phyloP scores from a whole-genome alignment of 2,888 invertebrate species.

The Aporophyla lueneburgensis region DNA sequence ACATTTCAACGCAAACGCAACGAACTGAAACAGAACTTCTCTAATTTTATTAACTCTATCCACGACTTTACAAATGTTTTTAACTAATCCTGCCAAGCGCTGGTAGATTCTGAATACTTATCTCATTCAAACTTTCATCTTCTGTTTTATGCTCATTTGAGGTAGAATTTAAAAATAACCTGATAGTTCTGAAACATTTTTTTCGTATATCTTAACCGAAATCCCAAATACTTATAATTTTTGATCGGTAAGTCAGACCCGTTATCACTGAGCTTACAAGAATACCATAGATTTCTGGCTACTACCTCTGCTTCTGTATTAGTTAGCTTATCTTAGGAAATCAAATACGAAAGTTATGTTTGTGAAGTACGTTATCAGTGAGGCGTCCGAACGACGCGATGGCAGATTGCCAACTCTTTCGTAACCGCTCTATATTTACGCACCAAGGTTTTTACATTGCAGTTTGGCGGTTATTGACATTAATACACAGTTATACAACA shows the following conservation, averaged over 20 bases:
- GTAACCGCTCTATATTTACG: slow-evolving; percentile 86
- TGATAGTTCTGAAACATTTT: not conserved
- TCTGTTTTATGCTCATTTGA: not conserved
- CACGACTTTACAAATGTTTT: not conserved
- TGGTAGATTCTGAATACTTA: slow-evolving; percentile 4
- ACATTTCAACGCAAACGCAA: not conserved
- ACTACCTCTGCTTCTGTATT: slow-evolving; percentile 1
- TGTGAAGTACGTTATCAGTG: slow-evolving; percentile 54
- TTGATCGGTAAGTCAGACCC: not conserved
- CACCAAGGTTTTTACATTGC: slow-evolving; percentile 87
- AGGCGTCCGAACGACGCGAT: slow-evolving; percentile 76
- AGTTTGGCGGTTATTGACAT: slow-evolving; percentile 90
- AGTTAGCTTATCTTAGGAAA: slow-evolving; percentile 39
- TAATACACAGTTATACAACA: slow-evolving; percentile 82
- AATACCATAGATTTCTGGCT: not conserved
- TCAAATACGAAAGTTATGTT: slow-evolving; percentile 55
- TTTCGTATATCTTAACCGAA: not conserved
- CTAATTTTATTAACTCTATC: not conserved
- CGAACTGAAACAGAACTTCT: slow-evolving; percentile 1
- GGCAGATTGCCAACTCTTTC: slow-evolving; percentile 88
- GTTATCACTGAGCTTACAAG: not conserved
- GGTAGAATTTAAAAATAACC: not conserved
- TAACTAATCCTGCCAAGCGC: not conserved
- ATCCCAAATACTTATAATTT: not conserved
- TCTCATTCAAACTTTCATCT: not conserved